Conservation (phyloP, 2,888 invertebrate species). For the Mamestra brassicae region DNA sequence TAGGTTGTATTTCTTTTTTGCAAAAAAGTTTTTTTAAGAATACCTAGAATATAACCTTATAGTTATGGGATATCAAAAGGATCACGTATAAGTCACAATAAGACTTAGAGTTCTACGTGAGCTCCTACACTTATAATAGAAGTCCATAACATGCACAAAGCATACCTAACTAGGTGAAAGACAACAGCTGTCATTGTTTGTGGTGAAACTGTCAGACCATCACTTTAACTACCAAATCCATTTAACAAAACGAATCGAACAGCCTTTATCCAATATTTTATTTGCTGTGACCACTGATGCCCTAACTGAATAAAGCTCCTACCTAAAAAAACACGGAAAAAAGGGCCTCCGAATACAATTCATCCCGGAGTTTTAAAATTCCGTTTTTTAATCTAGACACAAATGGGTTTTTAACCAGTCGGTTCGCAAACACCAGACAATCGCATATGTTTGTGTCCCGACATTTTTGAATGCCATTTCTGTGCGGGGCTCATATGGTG, state of each 20-base stretch:
- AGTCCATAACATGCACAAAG: not conserved
- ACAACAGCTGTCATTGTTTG: not conserved
- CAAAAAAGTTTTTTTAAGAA: no score
- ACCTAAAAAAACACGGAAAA: slow-evolving; percentile 23
- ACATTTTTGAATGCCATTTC: slow-evolving; percentile 66
- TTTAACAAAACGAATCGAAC: slow-evolving; percentile 23
- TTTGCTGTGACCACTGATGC: slow-evolving; percentile 39
- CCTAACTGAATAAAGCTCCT: slow-evolving; percentile 50
- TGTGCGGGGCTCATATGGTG: slow-evolving; percentile 68
- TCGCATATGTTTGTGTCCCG: slow-evolving; percentile 57
- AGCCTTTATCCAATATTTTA: slow-evolving; percentile 34
- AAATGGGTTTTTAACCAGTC: slow-evolving; percentile 65
- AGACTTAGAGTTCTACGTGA: no score
- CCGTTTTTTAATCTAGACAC: slow-evolving; percentile 64
- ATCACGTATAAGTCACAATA: no score
- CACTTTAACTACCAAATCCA: slow-evolving; percentile 36
- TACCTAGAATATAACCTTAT: no score
- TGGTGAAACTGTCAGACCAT: not conserved
- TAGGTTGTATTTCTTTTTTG: no score
- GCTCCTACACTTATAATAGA: no score
- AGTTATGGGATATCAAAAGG: no score
- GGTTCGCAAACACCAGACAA: slow-evolving; percentile 60
- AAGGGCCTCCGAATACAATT: slow-evolving; percentile 48
- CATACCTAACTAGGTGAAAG: not conserved
- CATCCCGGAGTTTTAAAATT: slow-evolving; percentile 53